Evolutionary conservation across 2,113 vertebrate genomes (phyloP), one percentile per base, ranked within the genome.

Genomic region (Pterophyllum scalare): DNA sequence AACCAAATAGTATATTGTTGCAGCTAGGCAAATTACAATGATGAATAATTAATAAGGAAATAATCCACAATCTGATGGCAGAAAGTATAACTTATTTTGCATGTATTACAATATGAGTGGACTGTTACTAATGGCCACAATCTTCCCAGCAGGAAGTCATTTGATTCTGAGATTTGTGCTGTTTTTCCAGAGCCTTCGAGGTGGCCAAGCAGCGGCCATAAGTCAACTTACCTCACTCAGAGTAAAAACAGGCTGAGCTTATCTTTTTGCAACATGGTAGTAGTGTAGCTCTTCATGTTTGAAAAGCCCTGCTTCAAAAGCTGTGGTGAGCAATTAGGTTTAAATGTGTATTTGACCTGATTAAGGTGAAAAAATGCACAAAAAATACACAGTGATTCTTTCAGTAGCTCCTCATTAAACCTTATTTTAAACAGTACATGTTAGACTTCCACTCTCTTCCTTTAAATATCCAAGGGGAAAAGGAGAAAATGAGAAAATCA

Each of bases 401-500:
- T 33, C 31, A 33, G 70, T 64, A 80, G 67, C 70, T 67, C 40
- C 40, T 49, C 57, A 59, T 56, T 64, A 84, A 89, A 67, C 43
- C 61, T 46, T 85, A 62, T 85, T 75, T 76, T 62, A 74, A 88
- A 80, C 49, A 2, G 17, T 80, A 80, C 15, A 6, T 81, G 75
- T 77, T 43, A 58, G 31, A 87, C 43, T 59, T 82, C 15, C n/a
- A 17, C 19, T 28, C 12, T 64, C 78, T 72, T 72, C 43, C 49
- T 80, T 82, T 38, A 35, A 77, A 86, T 15, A 64, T 81, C 24
- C 65, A 59, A 60, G 64, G 64, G 83, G 67, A 38, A 83, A 76
- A 59, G 57, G 35, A 84, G 14, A 7, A 75, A 88, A 89, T 89
- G 60, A 28, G 85, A 90, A 89, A 84, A 82, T 85, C 85, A 58